Evolutionary conservation across 2,797 vertebrate species (phyloP), one percentile per base, ranked within the genome.

Genomic region (Molossus alvarezi): DNA sequence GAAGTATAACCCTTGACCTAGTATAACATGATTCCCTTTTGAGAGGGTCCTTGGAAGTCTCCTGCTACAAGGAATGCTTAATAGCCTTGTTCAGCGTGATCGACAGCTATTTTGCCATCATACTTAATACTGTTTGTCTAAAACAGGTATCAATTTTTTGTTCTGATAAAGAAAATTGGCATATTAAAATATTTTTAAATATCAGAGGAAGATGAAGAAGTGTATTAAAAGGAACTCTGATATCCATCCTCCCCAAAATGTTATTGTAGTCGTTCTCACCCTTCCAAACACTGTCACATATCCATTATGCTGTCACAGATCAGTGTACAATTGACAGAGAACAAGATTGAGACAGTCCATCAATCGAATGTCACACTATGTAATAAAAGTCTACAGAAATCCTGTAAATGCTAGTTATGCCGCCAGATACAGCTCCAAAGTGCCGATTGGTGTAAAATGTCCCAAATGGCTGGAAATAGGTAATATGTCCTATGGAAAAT

Each of bases 321-420:
- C 98, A 97, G 96, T 83, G 95, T 96, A 98, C 98, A 98, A 98
- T 95, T 98, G 98, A 98, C 98, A 98, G 96, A 97, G 98, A 98
- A 97, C 97, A 98, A 98, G 98, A 98, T 96, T 97, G 98, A 98
- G 98, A 98, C 97, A 98, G 98, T 98, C 98, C 98, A 98, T 98
- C 98, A 98, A 98, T 98, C 98, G 97, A 95, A 95, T 98, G 98
- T 98, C 98, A 98, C 88, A 98, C 98, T 94, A 88, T 97, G 95
- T 97, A 98, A 98, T 98, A 98, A 98, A 98, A 98, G 95, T 93
- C 98, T 98, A 97, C 97, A 98, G 98, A 98, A 98, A 98, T 97
- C 97, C 97, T 97, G 98, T 98, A 98, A 98, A 98, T 96, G 98
- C 98, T 97, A 97, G 96, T 98, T 97, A 98, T 60, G 89, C 77